Conservation (phyloP, 2,113 vertebrate genomes). For the Chloebia gouldiae region DNA sequence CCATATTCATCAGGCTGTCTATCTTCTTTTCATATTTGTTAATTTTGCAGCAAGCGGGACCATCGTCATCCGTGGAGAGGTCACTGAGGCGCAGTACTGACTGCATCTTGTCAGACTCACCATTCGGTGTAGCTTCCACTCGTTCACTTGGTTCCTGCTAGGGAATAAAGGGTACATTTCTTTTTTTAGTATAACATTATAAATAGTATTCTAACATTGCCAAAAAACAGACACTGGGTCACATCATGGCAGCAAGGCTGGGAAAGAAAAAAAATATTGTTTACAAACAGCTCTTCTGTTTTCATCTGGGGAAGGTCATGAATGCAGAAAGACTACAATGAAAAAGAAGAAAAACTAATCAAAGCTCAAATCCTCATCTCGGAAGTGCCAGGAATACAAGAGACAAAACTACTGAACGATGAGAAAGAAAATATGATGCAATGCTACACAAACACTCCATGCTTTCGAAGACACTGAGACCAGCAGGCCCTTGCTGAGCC, state of each 20-base stretch:
- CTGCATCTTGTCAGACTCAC: slow-evolving; percentile 73
- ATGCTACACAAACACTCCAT: neutral
- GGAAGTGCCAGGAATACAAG: neutral
- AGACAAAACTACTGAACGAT: neutral
- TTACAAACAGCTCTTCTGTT: neutral
- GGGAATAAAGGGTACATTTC: neutral
- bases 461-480: neutral
- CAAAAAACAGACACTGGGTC: neutral
- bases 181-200: neutral
- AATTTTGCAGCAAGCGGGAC: slow-evolving; percentile 77
- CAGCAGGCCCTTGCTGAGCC: neutral
- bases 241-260: neutral
- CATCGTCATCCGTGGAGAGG: slow-evolving; percentile 86
- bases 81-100: slow-evolving; percentile 82
- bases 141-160: slow-evolving; percentile 79
- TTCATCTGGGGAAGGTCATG: neutral
- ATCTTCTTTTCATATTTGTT: slow-evolving; percentile 89
- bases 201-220: neutral
- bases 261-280: neutral
- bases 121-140: slow-evolving; percentile 74
- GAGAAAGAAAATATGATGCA: neutral
- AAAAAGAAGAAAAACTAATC: neutral
- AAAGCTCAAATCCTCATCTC: neutral
- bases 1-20: slow-evolving; percentile 81
- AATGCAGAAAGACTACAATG: neutral